Evolutionary conservation across 23 tunicate species (phyloP).

Genomic region (Halocynthia roretzi): DNA sequence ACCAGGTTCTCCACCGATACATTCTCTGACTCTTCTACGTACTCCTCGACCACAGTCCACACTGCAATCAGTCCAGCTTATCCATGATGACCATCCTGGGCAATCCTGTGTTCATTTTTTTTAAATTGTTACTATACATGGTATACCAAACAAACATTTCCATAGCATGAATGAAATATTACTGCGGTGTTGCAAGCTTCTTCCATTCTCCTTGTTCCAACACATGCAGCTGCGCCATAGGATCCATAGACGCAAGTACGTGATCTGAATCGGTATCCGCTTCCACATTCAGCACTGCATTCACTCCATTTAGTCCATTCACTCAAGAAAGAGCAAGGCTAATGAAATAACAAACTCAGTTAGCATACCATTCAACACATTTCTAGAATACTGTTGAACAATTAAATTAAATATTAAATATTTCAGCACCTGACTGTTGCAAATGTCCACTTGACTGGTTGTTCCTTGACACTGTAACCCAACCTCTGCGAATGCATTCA

Average conservation of each 20-base stretch:
- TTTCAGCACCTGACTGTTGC: conserved; percentile 52
- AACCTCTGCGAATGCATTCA: conserved; percentile 22
- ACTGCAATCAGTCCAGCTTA: conserved; percentile 11
- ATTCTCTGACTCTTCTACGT: conserved; percentile 10
- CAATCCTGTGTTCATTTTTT: not conserved
- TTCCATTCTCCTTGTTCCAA: not conserved
- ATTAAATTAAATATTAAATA: not conserved
- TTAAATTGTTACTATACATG: not conserved
- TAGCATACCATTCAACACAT: not conserved
- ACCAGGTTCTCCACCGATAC: conserved; percentile 12
- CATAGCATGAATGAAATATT: conserved; percentile 6
- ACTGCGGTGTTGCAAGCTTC: conserved; percentile 54
- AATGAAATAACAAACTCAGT: not conserved
- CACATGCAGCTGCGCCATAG: conserved; percentile 6
- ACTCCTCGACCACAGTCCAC: conserved; percentile 18
- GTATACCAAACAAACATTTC: not conserved
- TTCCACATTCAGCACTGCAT: conserved; percentile 68
- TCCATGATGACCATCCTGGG: conserved; percentile 11
- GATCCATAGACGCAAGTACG: conserved; percentile 37
- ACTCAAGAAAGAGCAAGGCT: conserved; percentile 67
- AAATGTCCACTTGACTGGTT: not conserved
- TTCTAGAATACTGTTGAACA: not conserved
- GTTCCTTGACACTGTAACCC: conserved; percentile 40
- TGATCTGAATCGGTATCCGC: conserved; percentile 35
- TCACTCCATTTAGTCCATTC: conserved; percentile 65